Conservation (phyloP, 2,888 invertebrate species). For the Cylindroiulus punctatus region DNA sequence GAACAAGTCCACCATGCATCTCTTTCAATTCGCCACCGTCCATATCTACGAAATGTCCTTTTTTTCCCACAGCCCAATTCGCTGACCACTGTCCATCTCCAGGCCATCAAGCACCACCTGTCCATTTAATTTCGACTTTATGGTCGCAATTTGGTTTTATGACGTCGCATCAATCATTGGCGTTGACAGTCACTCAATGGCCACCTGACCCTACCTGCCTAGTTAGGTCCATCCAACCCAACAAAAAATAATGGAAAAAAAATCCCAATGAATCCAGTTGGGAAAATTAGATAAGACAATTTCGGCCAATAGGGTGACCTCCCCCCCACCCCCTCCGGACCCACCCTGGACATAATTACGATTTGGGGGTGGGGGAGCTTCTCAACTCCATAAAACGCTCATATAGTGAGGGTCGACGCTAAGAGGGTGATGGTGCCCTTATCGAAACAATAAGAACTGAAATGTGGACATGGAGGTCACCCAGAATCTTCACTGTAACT, state of each 20-base stretch:
- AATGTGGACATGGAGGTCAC: too few species aligned
- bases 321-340: constrained; percentile 3
- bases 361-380: background rate
- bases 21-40: background rate
- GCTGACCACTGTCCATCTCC: background rate
- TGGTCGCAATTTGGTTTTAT: constrained; percentile 32
- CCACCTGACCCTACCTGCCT: background rate
- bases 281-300: background rate
- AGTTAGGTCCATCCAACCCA: background rate
- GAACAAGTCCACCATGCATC: background rate
- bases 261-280: background rate
- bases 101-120: background rate
- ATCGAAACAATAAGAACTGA: too few species aligned
- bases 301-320: background rate
- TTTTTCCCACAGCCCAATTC: background rate
- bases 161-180: constrained; percentile 36
- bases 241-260: background rate
- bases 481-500: too few species aligned
- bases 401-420: too few species aligned
- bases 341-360: constrained; percentile 28
- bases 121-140: constrained; percentile 44
- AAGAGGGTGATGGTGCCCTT: too few species aligned
- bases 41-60: background rate
- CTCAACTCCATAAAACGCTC: too few species aligned
- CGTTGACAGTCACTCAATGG: constrained; percentile 41